These are phyloP conservation scores for Tachina lurida DNA, from an alignment of 2,888 invertebrate genomes.

Conservation along the genomic window DNA sequence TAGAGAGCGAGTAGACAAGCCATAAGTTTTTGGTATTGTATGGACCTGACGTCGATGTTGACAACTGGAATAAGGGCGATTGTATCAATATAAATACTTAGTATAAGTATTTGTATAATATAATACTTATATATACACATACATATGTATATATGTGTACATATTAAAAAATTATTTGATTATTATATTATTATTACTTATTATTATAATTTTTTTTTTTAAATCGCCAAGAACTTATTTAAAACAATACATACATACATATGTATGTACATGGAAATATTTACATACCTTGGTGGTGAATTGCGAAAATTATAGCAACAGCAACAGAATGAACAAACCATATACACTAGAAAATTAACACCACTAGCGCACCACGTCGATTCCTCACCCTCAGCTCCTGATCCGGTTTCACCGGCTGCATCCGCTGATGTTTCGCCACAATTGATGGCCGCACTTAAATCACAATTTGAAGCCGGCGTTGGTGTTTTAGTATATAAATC, in stretches of 20 bases:
- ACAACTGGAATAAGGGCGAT: too few relatives aligned
- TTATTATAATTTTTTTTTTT: too few relatives aligned
- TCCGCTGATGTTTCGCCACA: conserved; percentile 30
- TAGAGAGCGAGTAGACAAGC: too few relatives aligned
- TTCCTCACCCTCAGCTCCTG: conserved; percentile 37
- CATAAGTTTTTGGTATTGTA: too few relatives aligned
- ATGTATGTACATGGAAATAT: conserved; percentile 50
- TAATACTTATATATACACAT: too few relatives aligned
- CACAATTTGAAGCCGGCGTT: conserved; percentile 67
- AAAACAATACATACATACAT: neutral
- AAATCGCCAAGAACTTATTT: neutral
- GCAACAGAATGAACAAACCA: conserved; percentile 81
- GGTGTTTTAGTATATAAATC: conserved; percentile 65
- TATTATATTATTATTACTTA: too few relatives aligned
- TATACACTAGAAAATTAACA: conserved; percentile 80
- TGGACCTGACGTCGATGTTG: too few relatives aligned
- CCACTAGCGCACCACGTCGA: conserved; percentile 79
- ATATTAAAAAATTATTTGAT: too few relatives aligned
- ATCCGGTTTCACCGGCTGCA: conserved; percentile 30
- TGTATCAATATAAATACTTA: too few relatives aligned
- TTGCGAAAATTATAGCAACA: conserved; percentile 81
- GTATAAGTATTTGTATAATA: too few relatives aligned
- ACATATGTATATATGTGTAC: too few relatives aligned
- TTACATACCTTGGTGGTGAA: conserved; percentile 80
- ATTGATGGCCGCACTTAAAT: conserved; percentile 67